Conservation (phyloP, 2,113 vertebrate genomes). For the Phasianus colchicus region DNA sequence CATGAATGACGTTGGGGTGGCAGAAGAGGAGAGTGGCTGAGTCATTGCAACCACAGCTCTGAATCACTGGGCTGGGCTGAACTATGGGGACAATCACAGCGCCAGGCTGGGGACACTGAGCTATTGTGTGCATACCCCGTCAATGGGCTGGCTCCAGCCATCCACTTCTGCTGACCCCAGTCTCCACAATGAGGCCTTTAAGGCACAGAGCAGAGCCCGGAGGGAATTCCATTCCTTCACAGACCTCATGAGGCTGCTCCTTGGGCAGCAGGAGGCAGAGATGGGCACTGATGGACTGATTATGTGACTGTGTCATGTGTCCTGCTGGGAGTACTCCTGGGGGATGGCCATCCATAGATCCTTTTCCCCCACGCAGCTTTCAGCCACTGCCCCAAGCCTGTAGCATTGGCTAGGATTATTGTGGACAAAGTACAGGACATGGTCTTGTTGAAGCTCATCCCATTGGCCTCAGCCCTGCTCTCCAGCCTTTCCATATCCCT, state of each 20-base stretch:
- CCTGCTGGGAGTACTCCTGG: too few relatives aligned
- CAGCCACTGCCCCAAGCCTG: too few relatives aligned
- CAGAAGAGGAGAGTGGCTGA: conserved; percentile 33
- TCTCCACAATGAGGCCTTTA: conserved; percentile 36
- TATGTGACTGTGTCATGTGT: neutral
- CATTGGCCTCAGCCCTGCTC: too few relatives aligned
- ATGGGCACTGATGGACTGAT: neutral
- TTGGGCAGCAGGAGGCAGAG: neutral
- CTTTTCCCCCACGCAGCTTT: too few relatives aligned
- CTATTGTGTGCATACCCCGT: conserved; percentile 38
- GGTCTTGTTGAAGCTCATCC: too few relatives aligned
- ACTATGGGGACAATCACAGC: neutral
- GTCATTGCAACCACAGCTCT: conserved; percentile 42
- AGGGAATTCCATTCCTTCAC: conserved; percentile 4
- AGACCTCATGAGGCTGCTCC: conserved; percentile 23
- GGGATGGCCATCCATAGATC: too few relatives aligned
- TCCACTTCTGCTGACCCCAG: conserved; percentile 13
- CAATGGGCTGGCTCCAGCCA: neutral
- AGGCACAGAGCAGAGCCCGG: neutral
- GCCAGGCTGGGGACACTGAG: conserved; percentile 37
- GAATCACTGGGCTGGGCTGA: conserved; percentile 6
- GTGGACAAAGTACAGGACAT: too few relatives aligned
- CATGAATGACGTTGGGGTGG: neutral
- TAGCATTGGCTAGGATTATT: too few relatives aligned
- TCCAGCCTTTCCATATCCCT: too few relatives aligned